phyloP scores from a whole-genome alignment of 2,113 vertebrate genomes.

The Rhegmatorhina hoffmannsi region DNA sequence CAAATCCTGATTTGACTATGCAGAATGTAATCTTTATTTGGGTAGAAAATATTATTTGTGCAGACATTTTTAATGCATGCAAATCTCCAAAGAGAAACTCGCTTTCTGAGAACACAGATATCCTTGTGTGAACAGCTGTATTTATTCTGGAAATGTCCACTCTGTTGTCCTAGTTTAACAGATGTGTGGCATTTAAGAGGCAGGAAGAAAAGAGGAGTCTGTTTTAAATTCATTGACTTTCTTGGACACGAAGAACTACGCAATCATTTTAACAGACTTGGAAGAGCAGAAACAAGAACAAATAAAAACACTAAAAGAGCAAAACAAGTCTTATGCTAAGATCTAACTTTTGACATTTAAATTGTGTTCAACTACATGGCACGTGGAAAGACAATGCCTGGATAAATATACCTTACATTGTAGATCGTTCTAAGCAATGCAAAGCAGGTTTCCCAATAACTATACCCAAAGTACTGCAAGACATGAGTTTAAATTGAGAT shows the following conservation, averaged over 20 bases:
- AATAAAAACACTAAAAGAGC: background rate
- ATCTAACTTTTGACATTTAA: background rate
- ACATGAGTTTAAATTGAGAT: background rate
- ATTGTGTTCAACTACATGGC: background rate
- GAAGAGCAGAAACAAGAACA: background rate
- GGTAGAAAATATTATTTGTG: background rate
- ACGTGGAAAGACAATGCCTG: background rate
- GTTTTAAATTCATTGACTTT: background rate
- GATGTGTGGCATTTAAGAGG: background rate
- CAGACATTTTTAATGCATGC: background rate
- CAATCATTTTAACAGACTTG: background rate
- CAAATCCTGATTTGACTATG: background rate
- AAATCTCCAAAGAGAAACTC: background rate
- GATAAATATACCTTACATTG: background rate
- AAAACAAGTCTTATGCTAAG: background rate
- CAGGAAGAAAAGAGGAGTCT: background rate
- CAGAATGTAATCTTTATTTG: background rate
- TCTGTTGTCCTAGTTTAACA: background rate
- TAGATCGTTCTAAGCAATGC: background rate
- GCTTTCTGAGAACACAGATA: background rate
- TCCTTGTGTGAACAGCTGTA: slow-evolving; percentile 46
- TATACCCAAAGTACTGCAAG: background rate
- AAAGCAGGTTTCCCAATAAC: background rate
- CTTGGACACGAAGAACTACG: background rate
- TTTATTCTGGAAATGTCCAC: slow-evolving; percentile 23